Conservation (phyloP, 2,113 vertebrate genomes). For the Callipepla californica region DNA sequence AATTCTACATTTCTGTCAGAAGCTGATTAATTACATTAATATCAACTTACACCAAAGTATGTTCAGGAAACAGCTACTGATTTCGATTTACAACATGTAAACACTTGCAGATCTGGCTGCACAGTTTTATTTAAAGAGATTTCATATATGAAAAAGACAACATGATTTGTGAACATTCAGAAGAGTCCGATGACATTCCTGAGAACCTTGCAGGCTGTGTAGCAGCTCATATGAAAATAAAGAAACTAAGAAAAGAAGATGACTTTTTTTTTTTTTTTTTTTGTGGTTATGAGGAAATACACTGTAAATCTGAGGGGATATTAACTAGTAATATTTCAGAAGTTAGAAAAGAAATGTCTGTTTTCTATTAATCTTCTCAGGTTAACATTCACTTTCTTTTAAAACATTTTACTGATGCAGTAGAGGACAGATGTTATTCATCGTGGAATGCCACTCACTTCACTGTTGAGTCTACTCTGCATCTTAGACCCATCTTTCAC, state of each 20-base stretch:
- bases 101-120: background rate
- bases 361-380: background rate
- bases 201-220: background rate
- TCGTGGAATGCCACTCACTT: background rate
- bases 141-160: background rate
- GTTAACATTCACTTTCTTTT: background rate
- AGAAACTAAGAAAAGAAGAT: background rate
- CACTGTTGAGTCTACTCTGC: background rate
- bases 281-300: background rate
- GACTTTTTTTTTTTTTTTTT: background rate
- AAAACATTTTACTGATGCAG: background rate
- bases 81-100: background rate
- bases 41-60: background rate
- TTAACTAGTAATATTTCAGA: background rate
- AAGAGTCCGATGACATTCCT: background rate
- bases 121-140: background rate
- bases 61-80: background rate
- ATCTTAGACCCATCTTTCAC: background rate
- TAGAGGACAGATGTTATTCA: background rate
- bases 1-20: constrained; percentile 3
- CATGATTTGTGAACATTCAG: background rate
- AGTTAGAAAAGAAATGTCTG: background rate
- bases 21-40: background rate
- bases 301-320: background rate
- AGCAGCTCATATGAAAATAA: background rate